Evolutionary conservation across 2,797 vertebrate species (phyloP).

Genomic region (Leptatherina wallacei): DNA sequence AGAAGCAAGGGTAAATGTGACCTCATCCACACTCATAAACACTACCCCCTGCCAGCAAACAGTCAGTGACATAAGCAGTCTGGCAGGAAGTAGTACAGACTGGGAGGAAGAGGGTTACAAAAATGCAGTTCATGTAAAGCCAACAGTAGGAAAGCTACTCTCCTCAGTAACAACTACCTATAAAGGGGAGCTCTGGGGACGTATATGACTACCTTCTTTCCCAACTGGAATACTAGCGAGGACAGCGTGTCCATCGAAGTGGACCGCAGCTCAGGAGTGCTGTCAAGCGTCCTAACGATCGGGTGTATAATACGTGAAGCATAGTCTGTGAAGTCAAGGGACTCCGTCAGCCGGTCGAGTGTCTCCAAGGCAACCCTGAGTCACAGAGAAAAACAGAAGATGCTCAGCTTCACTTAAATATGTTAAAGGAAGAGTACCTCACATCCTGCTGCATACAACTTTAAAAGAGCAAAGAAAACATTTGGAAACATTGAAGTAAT

Average conservation of each 20-base stretch:
- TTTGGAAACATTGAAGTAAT: slow-evolving; percentile 9
- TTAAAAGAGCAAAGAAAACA: slow-evolving; percentile 1
- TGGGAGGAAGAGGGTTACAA: slow-evolving; percentile 16
- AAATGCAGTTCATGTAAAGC: slow-evolving; percentile 49
- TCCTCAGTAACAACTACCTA: slow-evolving; percentile 43
- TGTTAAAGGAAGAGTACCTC: slow-evolving; percentile 10
- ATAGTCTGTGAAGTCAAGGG: slow-evolving; percentile 97
- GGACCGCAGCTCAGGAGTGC: slow-evolving; percentile 91
- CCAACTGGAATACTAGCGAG: slow-evolving; percentile 96
- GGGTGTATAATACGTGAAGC: slow-evolving; percentile 98
- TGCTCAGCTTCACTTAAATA: slow-evolving; percentile 14
- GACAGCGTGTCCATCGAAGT: slow-evolving; percentile 98
- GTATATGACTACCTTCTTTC: slow-evolving; percentile 90
- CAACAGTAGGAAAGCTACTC: slow-evolving; percentile 53
- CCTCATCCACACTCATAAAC: slow-evolving; percentile 70
- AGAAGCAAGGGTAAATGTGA: slow-evolving; percentile 57
- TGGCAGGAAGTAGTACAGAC: slow-evolving; percentile 75
- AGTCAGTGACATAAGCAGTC: slow-evolving; percentile 76
- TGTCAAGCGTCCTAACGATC: slow-evolving; percentile 93
- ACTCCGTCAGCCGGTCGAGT: slow-evolving; percentile 94
- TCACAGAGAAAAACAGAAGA: slow-evolving; percentile 48
- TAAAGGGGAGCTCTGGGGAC: slow-evolving; percentile 43
- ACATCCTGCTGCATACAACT: not conserved
- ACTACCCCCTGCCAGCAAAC: slow-evolving; percentile 50
- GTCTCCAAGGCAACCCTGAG: slow-evolving; percentile 94